Percentiles rank a stretch among this genome's conserved stretches.
Evolutionary conservation across 2,888 invertebrate genomes (phyloP).

Genomic region (Eilema griseolum): DNA sequence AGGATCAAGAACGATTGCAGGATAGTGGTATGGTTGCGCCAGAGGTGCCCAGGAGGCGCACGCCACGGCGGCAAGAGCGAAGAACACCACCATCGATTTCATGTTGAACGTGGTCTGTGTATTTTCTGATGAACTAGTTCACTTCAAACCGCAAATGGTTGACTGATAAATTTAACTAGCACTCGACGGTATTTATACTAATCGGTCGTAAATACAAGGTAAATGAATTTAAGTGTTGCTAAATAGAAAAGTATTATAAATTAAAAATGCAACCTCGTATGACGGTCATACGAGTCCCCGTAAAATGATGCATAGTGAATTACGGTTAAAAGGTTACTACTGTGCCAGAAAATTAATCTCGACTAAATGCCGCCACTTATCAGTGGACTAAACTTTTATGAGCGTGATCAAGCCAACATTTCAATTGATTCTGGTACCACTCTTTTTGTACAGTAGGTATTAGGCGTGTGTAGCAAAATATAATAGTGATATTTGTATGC

Average conservation of each 20-base stretch:
- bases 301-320: too few species aligned
- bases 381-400: too few species aligned
- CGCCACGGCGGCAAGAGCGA: slow-evolving; percentile 87
- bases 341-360: too few species aligned
- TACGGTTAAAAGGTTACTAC: too few species aligned
- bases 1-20: slow-evolving; percentile 80
- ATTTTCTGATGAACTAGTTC: slow-evolving; percentile 71
- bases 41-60: slow-evolving; percentile 82
- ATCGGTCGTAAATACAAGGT: slow-evolving; percentile 80
- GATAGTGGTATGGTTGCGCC: slow-evolving; percentile 81
- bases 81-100: slow-evolving; percentile 82
- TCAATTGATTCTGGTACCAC: too few species aligned
- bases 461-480: too few species aligned
- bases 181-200: slow-evolving; percentile 76
- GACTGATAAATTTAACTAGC: slow-evolving; percentile 55
- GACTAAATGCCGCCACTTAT: background rate
- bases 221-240: slow-evolving; percentile 60
- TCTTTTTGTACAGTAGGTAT: too few species aligned
- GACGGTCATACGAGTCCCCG: too few species aligned
- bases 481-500: too few species aligned
- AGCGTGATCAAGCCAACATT: too few species aligned
- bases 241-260: slow-evolving; percentile 71
- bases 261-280: too few species aligned
- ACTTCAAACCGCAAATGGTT: slow-evolving; percentile 68
- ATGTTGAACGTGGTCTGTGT: slow-evolving; percentile 62